Evolutionary conservation across 2,888 invertebrate genomes (phyloP).

Genomic region (Myathropa florea): DNA sequence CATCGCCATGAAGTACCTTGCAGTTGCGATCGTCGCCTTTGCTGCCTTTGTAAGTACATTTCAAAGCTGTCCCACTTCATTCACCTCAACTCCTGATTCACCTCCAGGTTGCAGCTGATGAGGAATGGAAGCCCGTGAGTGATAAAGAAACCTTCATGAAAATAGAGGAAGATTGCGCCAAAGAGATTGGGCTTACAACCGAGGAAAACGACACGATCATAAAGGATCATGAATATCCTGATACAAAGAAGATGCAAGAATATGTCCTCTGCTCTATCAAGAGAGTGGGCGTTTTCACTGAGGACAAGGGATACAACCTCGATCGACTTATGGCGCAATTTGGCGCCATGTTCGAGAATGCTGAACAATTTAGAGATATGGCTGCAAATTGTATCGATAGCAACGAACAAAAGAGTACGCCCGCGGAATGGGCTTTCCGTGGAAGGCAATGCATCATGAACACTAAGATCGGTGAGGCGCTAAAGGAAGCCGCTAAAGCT

Average conservation of each 20-base stretch:
- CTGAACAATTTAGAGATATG: not conserved
- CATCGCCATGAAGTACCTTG: no score
- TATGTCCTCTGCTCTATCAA: not conserved
- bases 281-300: not conserved
- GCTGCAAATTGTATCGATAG: not conserved
- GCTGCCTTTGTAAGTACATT: no score
- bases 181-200: not conserved
- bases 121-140: not conserved
- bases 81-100: not conserved
- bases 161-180: not conserved
- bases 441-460: not conserved
- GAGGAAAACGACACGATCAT: not conserved
- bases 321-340: not conserved
- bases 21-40: no score
- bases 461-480: not conserved
- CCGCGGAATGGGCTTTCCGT: not conserved
- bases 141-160: not conserved
- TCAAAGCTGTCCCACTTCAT: not conserved
- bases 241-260: not conserved
- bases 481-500: no score
- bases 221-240: not conserved
- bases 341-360: not conserved
- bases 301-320: not conserved
- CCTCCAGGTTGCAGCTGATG: not conserved
- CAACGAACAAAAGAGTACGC: not conserved